Evolutionary conservation across 1,140 invertebrate genomes (phyloP).

Genomic region (Drosophila nigromelanica): DNA sequence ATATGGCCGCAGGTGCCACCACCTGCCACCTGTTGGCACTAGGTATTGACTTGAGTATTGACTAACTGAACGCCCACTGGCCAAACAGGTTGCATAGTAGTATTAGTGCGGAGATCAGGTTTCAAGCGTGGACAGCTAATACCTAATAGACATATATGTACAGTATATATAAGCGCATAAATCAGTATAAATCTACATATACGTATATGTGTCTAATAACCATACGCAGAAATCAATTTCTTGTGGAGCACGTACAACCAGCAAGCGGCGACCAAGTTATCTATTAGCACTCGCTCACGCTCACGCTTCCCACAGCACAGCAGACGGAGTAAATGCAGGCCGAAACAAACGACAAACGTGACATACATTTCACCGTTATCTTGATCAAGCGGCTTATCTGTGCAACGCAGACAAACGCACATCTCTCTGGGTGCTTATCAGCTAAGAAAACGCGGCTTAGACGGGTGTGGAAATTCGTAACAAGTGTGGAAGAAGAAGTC

Average conservation of each 20-base stretch:
- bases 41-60: slow-evolving; percentile 25
- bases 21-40: slow-evolving; percentile 26
- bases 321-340: slow-evolving; percentile 31
- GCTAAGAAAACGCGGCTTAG: slow-evolving; percentile 1
- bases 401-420: neutral
- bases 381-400: slow-evolving; percentile 59
- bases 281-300: slow-evolving; percentile 44
- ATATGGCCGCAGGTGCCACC: slow-evolving; percentile 42
- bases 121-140: slow-evolving; percentile 12
- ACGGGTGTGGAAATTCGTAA: neutral
- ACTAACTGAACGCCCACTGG: slow-evolving; percentile 43
- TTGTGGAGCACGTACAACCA: slow-evolving; percentile 60
- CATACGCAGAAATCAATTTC: slow-evolving; percentile 68
- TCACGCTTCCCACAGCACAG: slow-evolving; percentile 30
- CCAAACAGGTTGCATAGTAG: slow-evolving; percentile 40
- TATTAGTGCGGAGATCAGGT: slow-evolving; percentile 25
- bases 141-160: neutral
- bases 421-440: slow-evolving; percentile 49
- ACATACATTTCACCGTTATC: slow-evolving; percentile 74
- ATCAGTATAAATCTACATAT: slow-evolving; percentile 1
- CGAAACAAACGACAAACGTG: slow-evolving; percentile 65
- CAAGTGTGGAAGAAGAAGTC: slow-evolving; percentile 1
- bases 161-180: neutral
- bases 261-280: slow-evolving; percentile 25
- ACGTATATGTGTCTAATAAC: slow-evolving; percentile 52